A percentile compares a stretch with the other conserved stretches of the same genome.
phyloP scores from a whole-genome alignment of 2,888 invertebrate species.

The Stenurella melanura region DNA sequence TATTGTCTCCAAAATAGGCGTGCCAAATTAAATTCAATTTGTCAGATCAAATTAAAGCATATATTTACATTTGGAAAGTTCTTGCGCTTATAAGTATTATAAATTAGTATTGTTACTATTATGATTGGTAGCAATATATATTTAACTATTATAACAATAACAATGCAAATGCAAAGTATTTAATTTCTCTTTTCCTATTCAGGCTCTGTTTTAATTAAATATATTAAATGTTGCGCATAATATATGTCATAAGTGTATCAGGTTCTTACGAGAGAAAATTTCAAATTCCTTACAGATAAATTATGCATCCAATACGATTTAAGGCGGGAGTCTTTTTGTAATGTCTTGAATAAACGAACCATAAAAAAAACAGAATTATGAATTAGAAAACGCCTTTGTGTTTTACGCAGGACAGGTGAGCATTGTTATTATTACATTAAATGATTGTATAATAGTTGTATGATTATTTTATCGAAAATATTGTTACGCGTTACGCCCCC shows the following conservation, averaged over 20 bases:
- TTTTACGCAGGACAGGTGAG: background rate
- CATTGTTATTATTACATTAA: too few species aligned
- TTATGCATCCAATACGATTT: background rate
- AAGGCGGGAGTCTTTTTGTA: background rate
- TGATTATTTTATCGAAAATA: too few species aligned
- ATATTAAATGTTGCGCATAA: background rate
- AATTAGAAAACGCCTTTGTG: background rate
- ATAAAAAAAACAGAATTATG: background rate
- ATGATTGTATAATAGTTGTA: too few species aligned
- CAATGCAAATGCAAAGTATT: background rate
- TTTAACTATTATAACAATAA: background rate
- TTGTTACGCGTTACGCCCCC: too few species aligned
- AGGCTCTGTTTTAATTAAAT: background rate
- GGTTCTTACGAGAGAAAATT: background rate
- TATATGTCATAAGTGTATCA: background rate
- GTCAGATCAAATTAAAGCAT: background rate
- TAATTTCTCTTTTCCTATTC: background rate
- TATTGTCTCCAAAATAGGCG: constrained; percentile 15
- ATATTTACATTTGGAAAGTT: constrained; percentile 21
- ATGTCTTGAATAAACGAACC: background rate
- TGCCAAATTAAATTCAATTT: constrained; percentile 14
- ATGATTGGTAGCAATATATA: constrained; percentile 5
- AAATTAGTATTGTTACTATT: background rate
- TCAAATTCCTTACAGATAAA: background rate
- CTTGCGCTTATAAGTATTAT: background rate